phyloP scores from a whole-genome alignment of 2,113 vertebrate genomes.

The Cairina moschata region DNA sequence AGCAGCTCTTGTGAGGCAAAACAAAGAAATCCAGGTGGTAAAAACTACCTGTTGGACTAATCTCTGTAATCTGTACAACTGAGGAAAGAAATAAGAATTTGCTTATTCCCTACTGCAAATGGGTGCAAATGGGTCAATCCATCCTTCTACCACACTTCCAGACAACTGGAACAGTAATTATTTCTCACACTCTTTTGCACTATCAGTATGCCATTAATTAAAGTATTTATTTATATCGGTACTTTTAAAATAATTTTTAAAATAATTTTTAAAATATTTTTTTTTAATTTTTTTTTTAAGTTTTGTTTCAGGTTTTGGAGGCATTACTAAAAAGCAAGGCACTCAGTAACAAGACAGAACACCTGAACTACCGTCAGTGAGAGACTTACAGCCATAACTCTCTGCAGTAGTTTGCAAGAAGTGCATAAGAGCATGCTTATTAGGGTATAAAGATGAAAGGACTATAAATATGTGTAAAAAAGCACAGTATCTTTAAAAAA shows the following conservation, averaged over 20 bases:
- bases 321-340: neutral
- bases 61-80: accelerated
- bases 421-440: neutral
- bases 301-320: neutral
- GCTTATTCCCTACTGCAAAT: neutral
- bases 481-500: neutral
- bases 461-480: neutral
- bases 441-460: neutral
- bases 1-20: neutral
- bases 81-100: neutral
- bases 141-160: neutral
- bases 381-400: neutral
- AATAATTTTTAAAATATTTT: no score
- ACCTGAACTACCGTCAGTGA: neutral
- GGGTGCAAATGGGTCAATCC: neutral
- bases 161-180: neutral
- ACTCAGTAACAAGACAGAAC: neutral
- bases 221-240: accelerated
- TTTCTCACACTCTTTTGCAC: no score
- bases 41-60: neutral
- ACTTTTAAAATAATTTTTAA: no score
- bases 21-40: neutral
- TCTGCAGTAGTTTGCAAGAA: neutral
- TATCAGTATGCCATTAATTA: neutral
- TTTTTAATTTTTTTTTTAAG: no score